phyloP scores from a whole-genome alignment of 2,113 vertebrate species.

The Nestor notabilis region DNA sequence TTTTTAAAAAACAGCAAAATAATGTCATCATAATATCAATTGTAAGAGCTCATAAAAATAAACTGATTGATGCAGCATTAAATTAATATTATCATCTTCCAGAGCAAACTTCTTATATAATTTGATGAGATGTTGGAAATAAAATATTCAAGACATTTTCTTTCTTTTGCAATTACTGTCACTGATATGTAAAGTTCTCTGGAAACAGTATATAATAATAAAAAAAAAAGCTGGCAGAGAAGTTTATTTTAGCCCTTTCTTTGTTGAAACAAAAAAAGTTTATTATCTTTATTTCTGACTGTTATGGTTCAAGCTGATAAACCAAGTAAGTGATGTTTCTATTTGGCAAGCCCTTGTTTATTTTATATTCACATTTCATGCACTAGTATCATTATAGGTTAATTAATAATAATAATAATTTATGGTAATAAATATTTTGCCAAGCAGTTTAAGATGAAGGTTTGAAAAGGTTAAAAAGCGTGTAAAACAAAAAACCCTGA shows the following conservation, averaged over 20 bases:
- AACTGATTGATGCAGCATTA: neutral
- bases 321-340: constrained; percentile 41
- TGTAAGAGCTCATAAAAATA: neutral
- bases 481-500: neutral
- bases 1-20: neutral
- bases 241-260: constrained; percentile 42
- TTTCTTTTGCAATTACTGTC: constrained; percentile 10
- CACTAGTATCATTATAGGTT: constrained; percentile 52
- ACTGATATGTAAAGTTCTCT: neutral
- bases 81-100: neutral
- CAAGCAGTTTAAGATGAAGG: constrained; percentile 10
- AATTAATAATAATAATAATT: constrained; percentile 65
- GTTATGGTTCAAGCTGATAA: constrained; percentile 25
- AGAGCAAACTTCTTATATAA: neutral
- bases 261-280: constrained; percentile 63
- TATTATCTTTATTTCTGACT: constrained; percentile 67
- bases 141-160: neutral
- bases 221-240: neutral
- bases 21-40: neutral
- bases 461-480: neutral
- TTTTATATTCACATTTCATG: constrained; percentile 46
- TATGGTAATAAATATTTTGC: constrained; percentile 71
- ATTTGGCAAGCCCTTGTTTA: constrained; percentile 48
- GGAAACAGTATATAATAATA: constrained; percentile 5
- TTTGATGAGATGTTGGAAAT: constrained; percentile 27